phyloP scores from a whole-genome alignment of 2,797 vertebrate species.

The Clarias platycephalus region DNA sequence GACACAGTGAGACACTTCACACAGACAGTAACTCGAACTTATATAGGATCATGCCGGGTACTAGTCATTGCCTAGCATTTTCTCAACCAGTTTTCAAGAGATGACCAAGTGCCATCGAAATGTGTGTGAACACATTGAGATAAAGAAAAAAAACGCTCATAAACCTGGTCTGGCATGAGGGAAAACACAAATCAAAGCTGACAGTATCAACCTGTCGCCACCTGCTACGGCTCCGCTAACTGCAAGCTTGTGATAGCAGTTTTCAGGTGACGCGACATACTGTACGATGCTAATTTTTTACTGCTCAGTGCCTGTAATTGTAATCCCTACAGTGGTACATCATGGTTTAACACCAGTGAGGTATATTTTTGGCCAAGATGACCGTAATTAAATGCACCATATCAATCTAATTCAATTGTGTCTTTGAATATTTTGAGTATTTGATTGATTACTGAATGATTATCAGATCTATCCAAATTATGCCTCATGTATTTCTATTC shows the following conservation, averaged over 20 bases:
- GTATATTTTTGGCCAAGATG: too few species aligned
- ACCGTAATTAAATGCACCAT: too few species aligned
- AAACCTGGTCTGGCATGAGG: neutral
- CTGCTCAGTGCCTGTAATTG: neutral
- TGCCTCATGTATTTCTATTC: neutral
- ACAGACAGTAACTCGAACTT: neutral
- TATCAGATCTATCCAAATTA: neutral
- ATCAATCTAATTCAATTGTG: neutral
- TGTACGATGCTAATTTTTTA: neutral
- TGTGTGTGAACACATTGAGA: neutral
- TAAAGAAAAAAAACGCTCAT: neutral
- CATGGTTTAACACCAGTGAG: neutral
- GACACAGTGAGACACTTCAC: neutral
- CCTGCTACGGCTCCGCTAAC: neutral
- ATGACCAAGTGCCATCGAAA: neutral
- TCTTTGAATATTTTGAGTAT: neutral
- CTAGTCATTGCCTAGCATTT: neutral
- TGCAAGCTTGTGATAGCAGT: neutral
- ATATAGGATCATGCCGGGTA: neutral
- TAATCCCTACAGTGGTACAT: neutral
- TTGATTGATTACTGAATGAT: neutral
- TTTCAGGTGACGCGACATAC: neutral
- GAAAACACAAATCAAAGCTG: constrained; percentile 11
- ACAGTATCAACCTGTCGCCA: constrained; percentile 13
- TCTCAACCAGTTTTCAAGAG: neutral